Conservation (phyloP, 2,113 vertebrate species). For the Prolemur simus region DNA sequence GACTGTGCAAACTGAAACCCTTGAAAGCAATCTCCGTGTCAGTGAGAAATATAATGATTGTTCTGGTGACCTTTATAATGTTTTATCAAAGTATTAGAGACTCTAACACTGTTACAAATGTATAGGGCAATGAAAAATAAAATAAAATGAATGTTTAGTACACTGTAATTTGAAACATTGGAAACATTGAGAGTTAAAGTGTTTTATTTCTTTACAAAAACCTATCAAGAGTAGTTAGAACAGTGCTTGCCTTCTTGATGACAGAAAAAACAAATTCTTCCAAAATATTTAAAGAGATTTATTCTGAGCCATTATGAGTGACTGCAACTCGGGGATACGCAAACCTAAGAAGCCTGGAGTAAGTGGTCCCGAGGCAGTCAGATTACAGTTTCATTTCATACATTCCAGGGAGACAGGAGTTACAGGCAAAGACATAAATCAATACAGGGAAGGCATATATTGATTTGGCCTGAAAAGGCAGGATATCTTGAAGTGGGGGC, state of each 20-base stretch:
- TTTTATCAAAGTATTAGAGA: neutral
- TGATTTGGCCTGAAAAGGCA: too few relatives aligned
- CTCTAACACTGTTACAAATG: neutral
- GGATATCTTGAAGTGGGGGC: too few relatives aligned
- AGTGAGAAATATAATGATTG: neutral
- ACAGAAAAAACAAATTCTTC: too few relatives aligned
- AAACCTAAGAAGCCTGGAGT: too few relatives aligned
- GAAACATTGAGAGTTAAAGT: neutral
- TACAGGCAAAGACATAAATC: too few relatives aligned
- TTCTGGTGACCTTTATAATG: neutral
- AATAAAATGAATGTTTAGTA: neutral
- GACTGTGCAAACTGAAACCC: neutral
- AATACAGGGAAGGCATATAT: too few relatives aligned
- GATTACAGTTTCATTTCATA: too few relatives aligned
- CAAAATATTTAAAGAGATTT: too few relatives aligned
- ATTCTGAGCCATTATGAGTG: too few relatives aligned
- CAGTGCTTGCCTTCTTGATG: neutral
- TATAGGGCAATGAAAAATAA: neutral
- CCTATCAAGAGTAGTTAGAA: neutral
- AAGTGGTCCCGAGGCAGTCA: too few relatives aligned
- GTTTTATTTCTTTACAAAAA: neutral
- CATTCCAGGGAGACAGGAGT: too few relatives aligned
- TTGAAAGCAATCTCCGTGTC: neutral
- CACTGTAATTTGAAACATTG: neutral
- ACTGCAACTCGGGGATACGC: too few relatives aligned